Percentiles rank a stretch among this genome's conserved stretches.
Evolutionary conservation across 2,113 vertebrate genomes (phyloP).

Genomic region (Eptesicus fuscus): DNA sequence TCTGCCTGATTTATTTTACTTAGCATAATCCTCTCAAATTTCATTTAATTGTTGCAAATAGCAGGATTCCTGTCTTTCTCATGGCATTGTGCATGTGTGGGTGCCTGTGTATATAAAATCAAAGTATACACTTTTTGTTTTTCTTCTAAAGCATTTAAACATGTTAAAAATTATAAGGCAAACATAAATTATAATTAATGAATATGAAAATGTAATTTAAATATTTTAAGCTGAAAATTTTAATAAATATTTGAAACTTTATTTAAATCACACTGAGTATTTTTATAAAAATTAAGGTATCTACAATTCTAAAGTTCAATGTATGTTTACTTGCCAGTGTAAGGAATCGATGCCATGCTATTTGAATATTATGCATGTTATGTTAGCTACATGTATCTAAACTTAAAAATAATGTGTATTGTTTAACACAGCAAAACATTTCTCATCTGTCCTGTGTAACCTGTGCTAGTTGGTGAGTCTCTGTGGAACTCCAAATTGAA

Average conservation of each 20-base stretch:
- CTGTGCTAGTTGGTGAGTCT: neutral
- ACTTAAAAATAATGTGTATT: neutral
- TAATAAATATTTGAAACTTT: neutral
- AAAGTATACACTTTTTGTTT: neutral
- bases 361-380: neutral
- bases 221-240: neutral
- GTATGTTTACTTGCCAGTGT: neutral
- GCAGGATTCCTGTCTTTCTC: neutral
- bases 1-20: neutral
- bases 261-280: neutral
- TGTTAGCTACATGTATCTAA: neutral
- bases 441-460: neutral
- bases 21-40: neutral
- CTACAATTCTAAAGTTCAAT: neutral
- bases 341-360: neutral
- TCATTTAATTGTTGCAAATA: neutral
- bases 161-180: neutral
- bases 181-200: neutral
- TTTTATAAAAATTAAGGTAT: neutral
- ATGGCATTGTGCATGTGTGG: neutral
- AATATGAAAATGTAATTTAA: neutral
- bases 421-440: neutral
- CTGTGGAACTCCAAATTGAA: conserved; percentile 19
- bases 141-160: neutral
- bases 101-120: neutral